Evolutionary conservation across 2,113 vertebrate genomes (phyloP).

Genomic region (Pungitius pungitius): DNA sequence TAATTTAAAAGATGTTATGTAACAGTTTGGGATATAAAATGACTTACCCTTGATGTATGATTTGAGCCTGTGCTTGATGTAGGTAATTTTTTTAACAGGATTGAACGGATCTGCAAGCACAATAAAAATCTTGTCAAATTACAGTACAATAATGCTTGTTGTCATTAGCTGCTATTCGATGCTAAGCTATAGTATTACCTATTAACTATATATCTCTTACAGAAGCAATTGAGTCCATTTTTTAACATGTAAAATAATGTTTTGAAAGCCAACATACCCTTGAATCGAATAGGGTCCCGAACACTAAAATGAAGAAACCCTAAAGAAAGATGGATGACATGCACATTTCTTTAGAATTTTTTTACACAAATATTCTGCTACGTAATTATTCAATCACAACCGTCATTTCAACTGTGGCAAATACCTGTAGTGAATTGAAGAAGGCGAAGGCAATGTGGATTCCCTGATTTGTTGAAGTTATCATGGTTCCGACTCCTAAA

Average conservation of each 20-base stretch:
- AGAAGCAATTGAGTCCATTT: not conserved
- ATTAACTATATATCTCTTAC: no score
- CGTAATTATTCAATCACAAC: not conserved
- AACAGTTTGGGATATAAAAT: not conserved
- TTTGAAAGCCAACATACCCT: slow-evolving; percentile 57
- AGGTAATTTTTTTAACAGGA: slow-evolving; percentile 23
- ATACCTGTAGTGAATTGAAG: slow-evolving; percentile 89
- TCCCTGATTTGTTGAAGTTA: slow-evolving; percentile 48
- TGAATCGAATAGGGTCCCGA: slow-evolving; percentile 76
- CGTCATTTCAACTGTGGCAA: not conserved
- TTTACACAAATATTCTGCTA: not conserved
- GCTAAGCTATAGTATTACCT: not conserved
- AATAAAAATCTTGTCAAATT: slow-evolving; percentile 19
- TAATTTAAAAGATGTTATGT: not conserved
- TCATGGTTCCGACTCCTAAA: slow-evolving; percentile 83
- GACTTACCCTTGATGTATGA: slow-evolving; percentile 54
- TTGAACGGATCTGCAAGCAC: slow-evolving; percentile 53
- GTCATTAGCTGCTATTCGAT: not conserved
- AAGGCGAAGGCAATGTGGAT: slow-evolving; percentile 85
- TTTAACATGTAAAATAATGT: not conserved
- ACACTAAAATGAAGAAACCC: slow-evolving; percentile 86
- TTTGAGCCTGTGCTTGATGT: slow-evolving; percentile 20
- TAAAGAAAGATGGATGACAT: slow-evolving; percentile 38
- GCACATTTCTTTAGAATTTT: not conserved
- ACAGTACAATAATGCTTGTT: not conserved